These are phyloP conservation scores for Martes martes DNA, from an alignment of 2,113 vertebrate species.

Conservation along the genomic window DNA sequence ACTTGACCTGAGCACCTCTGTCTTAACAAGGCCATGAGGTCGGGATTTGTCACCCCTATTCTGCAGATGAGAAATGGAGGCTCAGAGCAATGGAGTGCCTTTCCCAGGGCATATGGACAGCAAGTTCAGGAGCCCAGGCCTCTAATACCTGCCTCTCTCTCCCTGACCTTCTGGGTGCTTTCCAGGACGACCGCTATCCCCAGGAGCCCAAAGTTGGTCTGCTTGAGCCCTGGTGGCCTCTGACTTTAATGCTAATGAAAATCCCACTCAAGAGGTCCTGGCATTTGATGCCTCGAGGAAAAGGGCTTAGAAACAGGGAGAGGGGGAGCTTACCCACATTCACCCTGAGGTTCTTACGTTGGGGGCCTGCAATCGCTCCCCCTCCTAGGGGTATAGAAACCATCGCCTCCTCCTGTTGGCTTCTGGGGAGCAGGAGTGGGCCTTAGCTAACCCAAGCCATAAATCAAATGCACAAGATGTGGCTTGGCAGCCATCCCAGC, in stretches of 20 bases:
- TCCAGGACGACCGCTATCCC: neutral
- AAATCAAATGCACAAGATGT: slow-evolving; percentile 74
- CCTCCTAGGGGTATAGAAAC: slow-evolving; percentile 14
- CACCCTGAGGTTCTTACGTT: neutral
- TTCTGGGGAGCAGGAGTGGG: slow-evolving; percentile 61
- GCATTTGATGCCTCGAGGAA: neutral
- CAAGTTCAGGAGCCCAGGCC: neutral
- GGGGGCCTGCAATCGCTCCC: neutral
- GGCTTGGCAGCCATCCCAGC: slow-evolving; percentile 64
- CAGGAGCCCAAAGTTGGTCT: neutral
- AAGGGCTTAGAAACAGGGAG: slow-evolving; percentile 12
- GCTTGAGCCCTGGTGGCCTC: neutral
- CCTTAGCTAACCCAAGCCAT: slow-evolving; percentile 65
- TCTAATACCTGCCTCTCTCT: neutral
- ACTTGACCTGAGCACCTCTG: neutral
- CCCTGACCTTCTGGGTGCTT: neutral
- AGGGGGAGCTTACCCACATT: neutral
- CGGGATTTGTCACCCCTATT: neutral
- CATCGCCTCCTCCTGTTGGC: slow-evolving; percentile 23
- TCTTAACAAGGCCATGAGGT: neutral
- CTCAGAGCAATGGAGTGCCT: neutral
- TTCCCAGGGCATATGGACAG: neutral
- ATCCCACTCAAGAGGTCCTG: neutral
- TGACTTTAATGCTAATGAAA: slow-evolving; percentile 42
- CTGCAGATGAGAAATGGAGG: neutral